Conservation (phyloP, 2,888 invertebrate genomes). For the Megaustenia siamemsis region DNA sequence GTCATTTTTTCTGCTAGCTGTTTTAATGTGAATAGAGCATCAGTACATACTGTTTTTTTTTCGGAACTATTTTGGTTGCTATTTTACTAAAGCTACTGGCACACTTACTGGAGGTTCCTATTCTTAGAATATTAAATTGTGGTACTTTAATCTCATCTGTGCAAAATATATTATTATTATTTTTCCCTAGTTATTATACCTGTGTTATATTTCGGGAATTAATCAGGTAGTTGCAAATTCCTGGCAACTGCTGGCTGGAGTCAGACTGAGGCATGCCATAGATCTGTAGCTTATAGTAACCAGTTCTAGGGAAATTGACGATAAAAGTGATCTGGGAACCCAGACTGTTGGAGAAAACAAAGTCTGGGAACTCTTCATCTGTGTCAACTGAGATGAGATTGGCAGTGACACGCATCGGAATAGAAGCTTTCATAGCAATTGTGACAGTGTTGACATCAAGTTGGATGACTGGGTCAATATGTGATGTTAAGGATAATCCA, state of each 20-base stretch:
- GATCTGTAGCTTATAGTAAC: conserved; percentile 80
- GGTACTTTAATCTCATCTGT: no score
- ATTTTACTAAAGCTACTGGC: no score
- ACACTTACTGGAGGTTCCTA: no score
- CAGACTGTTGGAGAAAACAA: conserved; percentile 76
- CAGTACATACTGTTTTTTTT: no score
- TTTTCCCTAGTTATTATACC: conserved; percentile 33
- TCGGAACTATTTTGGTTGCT: no score
- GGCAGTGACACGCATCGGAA: conserved; percentile 78
- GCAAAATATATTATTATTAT: no score
- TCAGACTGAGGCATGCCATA: conserved; percentile 77
- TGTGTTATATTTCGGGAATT: conserved; percentile 71
- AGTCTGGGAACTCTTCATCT: conserved; percentile 74
- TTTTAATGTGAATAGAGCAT: no score
- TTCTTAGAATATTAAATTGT: no score
- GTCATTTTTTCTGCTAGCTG: no score
- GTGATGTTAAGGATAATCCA: conserved; percentile 73
- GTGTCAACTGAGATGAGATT: conserved; percentile 77
- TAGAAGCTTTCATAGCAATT: conserved; percentile 69
- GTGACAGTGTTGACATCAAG: conserved; percentile 73
- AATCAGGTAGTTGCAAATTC: conserved; percentile 80
- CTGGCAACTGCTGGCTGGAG: conserved; percentile 78
- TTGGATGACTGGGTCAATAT: conserved; percentile 78
- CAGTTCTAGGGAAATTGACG: conserved; percentile 72
- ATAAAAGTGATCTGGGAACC: conserved; percentile 71